Evolutionary conservation across 1,140 invertebrate species (phyloP).

Genomic region (Homarus americanus): DNA sequence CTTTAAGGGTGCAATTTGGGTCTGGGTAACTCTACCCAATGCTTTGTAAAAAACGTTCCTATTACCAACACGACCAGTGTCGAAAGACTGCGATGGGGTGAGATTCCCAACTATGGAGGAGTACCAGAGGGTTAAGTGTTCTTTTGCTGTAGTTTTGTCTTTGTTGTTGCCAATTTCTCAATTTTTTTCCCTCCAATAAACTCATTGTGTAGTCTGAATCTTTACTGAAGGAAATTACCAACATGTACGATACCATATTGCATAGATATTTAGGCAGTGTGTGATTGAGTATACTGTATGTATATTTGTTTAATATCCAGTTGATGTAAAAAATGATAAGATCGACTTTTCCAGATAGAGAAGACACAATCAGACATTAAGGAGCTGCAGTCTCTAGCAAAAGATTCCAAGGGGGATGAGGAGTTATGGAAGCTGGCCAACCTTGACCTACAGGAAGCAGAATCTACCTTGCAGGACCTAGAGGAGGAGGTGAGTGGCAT

Average conservation of each 20-base stretch:
- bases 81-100: too few relatives aligned
- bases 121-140: too few relatives aligned
- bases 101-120: too few relatives aligned
- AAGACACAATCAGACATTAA: slow-evolving; percentile 3
- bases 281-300: neutral
- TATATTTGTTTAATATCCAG: neutral
- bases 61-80: too few relatives aligned
- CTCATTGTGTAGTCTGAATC: neutral
- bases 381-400: slow-evolving; percentile 5
- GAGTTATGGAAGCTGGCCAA: slow-evolving; percentile 4
- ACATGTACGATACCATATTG: neutral
- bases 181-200: too few relatives aligned
- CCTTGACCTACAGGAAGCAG: neutral
- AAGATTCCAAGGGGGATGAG: slow-evolving; percentile 2
- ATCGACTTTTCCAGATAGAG: neutral
- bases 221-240: neutral
- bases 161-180: too few relatives aligned
- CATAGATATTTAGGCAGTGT: neutral
- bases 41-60: too few relatives aligned
- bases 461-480: neutral
- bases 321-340: neutral
- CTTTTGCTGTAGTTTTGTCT: too few relatives aligned
- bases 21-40: too few relatives aligned
- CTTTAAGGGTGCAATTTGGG: too few relatives aligned
- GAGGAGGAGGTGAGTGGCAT: slow-evolving; percentile 26